Percentiles rank a stretch among this genome's conserved stretches.
phyloP scores from a whole-genome alignment of 2,888 invertebrate species.

The Noctua comes region DNA sequence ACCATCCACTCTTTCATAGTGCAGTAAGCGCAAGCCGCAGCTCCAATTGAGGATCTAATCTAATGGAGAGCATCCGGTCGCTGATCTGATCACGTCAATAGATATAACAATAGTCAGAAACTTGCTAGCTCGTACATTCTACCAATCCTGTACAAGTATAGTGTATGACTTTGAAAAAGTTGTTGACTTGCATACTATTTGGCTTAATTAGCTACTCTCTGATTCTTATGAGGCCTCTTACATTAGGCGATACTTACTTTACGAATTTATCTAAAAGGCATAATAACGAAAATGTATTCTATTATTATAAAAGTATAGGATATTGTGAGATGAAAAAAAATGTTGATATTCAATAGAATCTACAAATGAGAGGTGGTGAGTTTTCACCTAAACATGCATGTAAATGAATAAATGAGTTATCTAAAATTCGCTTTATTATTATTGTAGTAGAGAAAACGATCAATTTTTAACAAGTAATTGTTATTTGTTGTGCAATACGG shows the following conservation, averaged over 20 bases:
- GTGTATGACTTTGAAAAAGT: too few relatives aligned
- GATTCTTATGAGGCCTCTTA: neutral
- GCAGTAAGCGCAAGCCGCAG: slow-evolving; percentile 41
- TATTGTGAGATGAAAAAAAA: neutral
- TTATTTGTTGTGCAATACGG: too few relatives aligned
- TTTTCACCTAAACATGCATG: too few relatives aligned
- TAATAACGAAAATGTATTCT: neutral
- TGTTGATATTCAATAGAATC: too few relatives aligned
- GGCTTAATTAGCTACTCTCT: neutral
- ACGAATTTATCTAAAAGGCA: neutral
- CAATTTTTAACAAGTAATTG: too few relatives aligned
- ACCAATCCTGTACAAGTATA: slow-evolving; percentile 12
- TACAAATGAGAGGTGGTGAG: too few relatives aligned
- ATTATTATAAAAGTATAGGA: neutral
- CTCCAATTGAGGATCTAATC: slow-evolving; percentile 47
- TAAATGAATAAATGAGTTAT: too few relatives aligned
- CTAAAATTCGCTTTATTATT: too few relatives aligned
- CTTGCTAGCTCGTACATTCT: slow-evolving; percentile 18
- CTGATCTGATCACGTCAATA: slow-evolving; percentile 18
- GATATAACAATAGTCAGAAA: slow-evolving; percentile 30
- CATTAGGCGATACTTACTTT: neutral
- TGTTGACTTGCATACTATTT: neutral
- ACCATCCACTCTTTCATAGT: slow-evolving; percentile 27
- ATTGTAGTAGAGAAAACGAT: too few relatives aligned
- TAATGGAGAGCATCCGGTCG: slow-evolving; percentile 42